Percentiles rank a stretch among this genome's conserved stretches.
These are phyloP conservation scores for Euplagia quadripunctaria DNA, from an alignment of 2,888 invertebrate species.

Conservation along the genomic window DNA sequence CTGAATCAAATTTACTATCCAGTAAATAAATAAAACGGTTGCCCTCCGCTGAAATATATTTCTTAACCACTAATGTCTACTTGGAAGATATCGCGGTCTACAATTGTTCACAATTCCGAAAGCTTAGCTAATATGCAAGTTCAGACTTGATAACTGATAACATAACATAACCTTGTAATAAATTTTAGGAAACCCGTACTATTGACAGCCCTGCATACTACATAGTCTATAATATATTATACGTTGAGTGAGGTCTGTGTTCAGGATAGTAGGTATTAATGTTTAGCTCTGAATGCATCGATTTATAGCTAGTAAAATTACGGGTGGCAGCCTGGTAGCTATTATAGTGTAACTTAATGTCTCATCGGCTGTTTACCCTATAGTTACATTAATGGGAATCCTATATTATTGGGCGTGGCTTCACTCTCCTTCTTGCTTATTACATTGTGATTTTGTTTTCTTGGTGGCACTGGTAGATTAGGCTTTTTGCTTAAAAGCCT, in stretches of 20 bases:
- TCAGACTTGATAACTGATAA: too few relatives aligned
- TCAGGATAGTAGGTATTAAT: slow-evolving; percentile 17
- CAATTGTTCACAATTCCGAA: not conserved
- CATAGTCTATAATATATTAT: too few relatives aligned
- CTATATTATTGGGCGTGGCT: slow-evolving; percentile 33
- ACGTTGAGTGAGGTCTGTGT: slow-evolving; percentile 28
- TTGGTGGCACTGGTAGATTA: not conserved
- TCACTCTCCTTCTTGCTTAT: slow-evolving; percentile 29
- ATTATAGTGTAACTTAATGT: slow-evolving; percentile 38
- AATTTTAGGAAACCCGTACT: not conserved
- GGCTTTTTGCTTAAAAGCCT: not conserved
- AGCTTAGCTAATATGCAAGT: not conserved
- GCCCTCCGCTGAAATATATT: too few relatives aligned
- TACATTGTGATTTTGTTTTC: slow-evolving; percentile 14
- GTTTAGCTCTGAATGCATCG: slow-evolving; percentile 26
- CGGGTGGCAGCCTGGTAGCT: slow-evolving; percentile 18
- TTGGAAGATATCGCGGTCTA: too few relatives aligned
- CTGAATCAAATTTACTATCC: too few relatives aligned
- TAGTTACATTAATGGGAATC: slow-evolving; percentile 43
- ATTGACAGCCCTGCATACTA: slow-evolving; percentile 10
- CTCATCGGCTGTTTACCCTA: slow-evolving; percentile 36
- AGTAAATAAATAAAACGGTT: too few relatives aligned
- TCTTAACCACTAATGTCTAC: too few relatives aligned
- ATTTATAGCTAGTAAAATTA: slow-evolving; percentile 25
- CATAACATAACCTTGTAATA: not conserved